These are phyloP conservation scores for Archegozetes longisetosus DNA, from an alignment of 1,140 invertebrate species.

Conservation along the genomic window DNA sequence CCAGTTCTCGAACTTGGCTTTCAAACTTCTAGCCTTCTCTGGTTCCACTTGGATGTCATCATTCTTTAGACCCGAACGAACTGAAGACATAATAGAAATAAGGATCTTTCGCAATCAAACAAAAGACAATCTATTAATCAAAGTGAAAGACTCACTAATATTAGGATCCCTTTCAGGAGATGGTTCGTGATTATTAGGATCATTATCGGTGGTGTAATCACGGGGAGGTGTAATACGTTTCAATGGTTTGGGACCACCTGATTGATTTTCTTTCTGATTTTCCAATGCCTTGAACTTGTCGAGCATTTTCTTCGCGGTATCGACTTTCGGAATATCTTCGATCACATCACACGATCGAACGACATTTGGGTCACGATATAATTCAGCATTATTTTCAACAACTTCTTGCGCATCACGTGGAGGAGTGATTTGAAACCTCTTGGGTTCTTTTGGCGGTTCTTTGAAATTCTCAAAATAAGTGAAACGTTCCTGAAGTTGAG, in stretches of 20 bases:
- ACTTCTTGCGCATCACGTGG: conserved; percentile 43
- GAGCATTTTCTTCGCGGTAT: conserved; percentile 66
- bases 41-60: conserved; percentile 42
- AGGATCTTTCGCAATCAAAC: no score
- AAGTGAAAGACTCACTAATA: conserved; percentile 14
- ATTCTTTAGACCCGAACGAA: conserved; percentile 32
- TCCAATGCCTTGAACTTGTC: conserved; percentile 62
- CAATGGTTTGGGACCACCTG: conserved; percentile 49
- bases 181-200: conserved; percentile 20
- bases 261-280: conserved; percentile 38
- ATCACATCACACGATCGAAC: conserved; percentile 43
- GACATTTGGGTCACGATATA: conserved; percentile 56
- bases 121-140: not conserved
- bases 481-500: conserved; percentile 63
- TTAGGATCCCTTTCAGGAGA: conserved; percentile 23
- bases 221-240: conserved; percentile 76
- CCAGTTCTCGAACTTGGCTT: conserved; percentile 82
- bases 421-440: conserved; percentile 65
- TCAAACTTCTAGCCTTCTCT: conserved; percentile 58
- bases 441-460: conserved; percentile 37
- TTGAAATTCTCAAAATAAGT: conserved; percentile 79
- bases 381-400: conserved; percentile 31
- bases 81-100: conserved; percentile 9
- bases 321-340: conserved; percentile 37
- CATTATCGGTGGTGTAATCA: conserved; percentile 39